A percentile compares a stretch with the other conserved stretches of the same genome.
phyloP scores from a whole-genome alignment of 1,140 invertebrate genomes.

The Cyclina sinensis region DNA sequence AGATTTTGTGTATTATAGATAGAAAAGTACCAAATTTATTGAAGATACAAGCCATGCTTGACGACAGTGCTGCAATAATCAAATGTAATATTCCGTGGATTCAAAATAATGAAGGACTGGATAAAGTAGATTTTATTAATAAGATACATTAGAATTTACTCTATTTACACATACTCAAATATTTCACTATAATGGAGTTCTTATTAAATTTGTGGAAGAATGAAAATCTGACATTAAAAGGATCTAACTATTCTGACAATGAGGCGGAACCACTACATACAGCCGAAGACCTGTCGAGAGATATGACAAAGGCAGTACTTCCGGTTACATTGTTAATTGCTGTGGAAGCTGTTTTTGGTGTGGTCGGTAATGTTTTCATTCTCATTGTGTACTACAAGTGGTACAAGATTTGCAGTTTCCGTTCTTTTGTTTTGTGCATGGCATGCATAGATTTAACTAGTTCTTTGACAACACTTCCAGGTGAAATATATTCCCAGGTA shows the following conservation, averaged over 20 bases:
- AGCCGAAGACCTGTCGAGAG: constrained; percentile 37
- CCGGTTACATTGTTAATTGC: constrained; percentile 65
- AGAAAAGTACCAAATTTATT: no score
- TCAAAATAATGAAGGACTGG: no score
- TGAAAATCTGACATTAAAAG: not conserved
- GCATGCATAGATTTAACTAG: constrained; percentile 73
- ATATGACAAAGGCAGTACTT: constrained; percentile 36
- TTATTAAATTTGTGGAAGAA: not conserved
- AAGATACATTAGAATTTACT: no score
- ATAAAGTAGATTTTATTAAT: no score
- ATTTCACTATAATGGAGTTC: not conserved
- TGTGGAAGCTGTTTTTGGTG: constrained; percentile 67
- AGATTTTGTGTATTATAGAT: no score
- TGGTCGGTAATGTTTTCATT: constrained; percentile 70
- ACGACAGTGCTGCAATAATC: no score
- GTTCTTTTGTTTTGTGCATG: constrained; percentile 70
- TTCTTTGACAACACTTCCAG: constrained; percentile 73
- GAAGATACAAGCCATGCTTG: no score
- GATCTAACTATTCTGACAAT: not conserved
- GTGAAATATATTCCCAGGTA: constrained; percentile 72
- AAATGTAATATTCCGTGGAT: no score
- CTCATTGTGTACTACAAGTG: constrained; percentile 69
- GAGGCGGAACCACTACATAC: not conserved
- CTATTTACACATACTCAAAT: no score
- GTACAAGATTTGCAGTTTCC: constrained; percentile 67